Conservation (phyloP, 2,113 vertebrate genomes). For the Rynchops niger region DNA sequence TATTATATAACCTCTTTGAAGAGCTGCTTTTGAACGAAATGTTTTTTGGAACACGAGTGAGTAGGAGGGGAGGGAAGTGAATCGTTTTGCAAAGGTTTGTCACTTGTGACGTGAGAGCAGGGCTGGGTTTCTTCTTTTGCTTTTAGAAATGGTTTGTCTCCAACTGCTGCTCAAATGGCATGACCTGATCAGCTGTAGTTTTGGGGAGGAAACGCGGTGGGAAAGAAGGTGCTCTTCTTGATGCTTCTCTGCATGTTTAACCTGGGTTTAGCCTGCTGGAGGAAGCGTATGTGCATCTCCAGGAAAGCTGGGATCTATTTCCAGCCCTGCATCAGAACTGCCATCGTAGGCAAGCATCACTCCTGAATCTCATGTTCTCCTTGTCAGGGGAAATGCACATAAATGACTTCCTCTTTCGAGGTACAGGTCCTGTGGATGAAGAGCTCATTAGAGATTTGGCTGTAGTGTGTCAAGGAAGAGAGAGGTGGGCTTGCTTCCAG, state of each 20-base stretch:
- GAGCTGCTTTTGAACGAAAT: background rate
- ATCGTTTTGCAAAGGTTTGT: conserved; percentile 8
- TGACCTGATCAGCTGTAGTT: background rate
- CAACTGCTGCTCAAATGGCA: background rate
- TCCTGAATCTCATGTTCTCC: background rate
- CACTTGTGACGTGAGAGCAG: background rate
- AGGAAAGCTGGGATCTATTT: background rate
- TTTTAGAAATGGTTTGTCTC: background rate
- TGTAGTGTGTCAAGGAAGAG: background rate
- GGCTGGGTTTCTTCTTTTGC: background rate
- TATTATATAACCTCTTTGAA: conserved; percentile 12
- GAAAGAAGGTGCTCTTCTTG: background rate
- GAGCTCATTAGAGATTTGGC: background rate
- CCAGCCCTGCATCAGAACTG: background rate
- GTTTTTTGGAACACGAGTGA: background rate
- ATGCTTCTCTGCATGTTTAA: background rate
- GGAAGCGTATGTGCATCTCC: background rate
- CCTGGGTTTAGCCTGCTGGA: background rate
- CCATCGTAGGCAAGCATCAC: background rate
- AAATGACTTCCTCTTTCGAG: background rate
- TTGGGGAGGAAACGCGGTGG: background rate
- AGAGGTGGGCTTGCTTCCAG: background rate
- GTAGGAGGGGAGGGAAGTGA: conserved; percentile 10
- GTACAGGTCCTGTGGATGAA: background rate
- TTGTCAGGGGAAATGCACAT: background rate